phyloP scores from a whole-genome alignment of 2,888 invertebrate species.

The Petrophora chlorosata region DNA sequence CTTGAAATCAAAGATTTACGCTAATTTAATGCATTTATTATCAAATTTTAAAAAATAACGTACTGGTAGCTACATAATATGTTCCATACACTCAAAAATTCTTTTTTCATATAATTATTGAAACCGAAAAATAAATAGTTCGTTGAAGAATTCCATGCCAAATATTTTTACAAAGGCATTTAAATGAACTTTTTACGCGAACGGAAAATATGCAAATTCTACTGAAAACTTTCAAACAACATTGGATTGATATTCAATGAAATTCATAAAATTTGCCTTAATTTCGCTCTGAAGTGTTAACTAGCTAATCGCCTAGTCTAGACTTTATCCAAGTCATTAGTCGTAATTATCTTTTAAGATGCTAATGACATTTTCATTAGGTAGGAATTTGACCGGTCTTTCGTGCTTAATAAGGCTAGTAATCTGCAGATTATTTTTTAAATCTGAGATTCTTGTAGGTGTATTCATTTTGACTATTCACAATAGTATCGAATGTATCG shows the following conservation, averaged over 20 bases:
- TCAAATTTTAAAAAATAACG: neutral
- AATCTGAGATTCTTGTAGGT: no score
- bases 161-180: conserved; percentile 22
- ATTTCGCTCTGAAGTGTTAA: conserved; percentile 16
- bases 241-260: conserved; percentile 29
- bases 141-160: no score
- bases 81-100: no score
- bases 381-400: neutral
- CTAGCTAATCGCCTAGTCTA: conserved; percentile 23
- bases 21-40: no score
- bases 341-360: conserved; percentile 5
- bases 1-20: no score
- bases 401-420: no score
- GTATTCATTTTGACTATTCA: no score
- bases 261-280: conserved; percentile 25
- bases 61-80: no score
- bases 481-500: no score
- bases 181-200: conserved; percentile 14
- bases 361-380: conserved; percentile 5
- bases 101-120: no score
- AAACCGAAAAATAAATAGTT: no score
- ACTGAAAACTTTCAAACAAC: conserved; percentile 21
- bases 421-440: no score
- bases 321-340: conserved; percentile 15
- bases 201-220: conserved; percentile 27